Evolutionary conservation across 2,888 invertebrate genomes (phyloP), one percentile per base, ranked within the genome.

Genomic region (Augiades crinisus): DNA sequence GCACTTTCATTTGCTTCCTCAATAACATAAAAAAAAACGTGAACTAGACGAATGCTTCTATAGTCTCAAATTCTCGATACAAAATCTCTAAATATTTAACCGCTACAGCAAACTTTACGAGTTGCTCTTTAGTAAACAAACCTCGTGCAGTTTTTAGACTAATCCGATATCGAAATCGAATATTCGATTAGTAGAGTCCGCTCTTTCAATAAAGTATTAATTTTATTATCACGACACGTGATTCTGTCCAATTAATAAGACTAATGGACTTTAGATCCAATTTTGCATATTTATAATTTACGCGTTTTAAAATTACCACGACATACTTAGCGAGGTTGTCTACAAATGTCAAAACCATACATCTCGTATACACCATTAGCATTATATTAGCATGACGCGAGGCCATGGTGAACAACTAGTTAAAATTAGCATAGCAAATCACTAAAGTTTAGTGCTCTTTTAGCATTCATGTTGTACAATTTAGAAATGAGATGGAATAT

Each of bases 361-460:
- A 55, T 52, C 58, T 54, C 59, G 61, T 63, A 59, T 47, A 30
- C 13, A 50, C 53, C 55, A 54, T 58, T 58, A 57, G 44, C 53
- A 51, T 38, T 16, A 31, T 19, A 59, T 59, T 59, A 59, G 43
- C 57, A 56, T 59, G 54, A 47, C 37, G 56, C 49, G 55, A 55
- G 54, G 57, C 54, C 54, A 24, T 34, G 22, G 40, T n/a, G 22
- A 24, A 43, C 49, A 27, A 21, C 49, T 27, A 41, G 41, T 43
- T 36, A 43, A 27, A 33, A 50, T 50, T 50, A 43, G 16, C 50
- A 43, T 50, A 50, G 43, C 43, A 50, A 43, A 43, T 50, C 24
- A 27, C 50, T 43, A 27, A 43, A 50, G 36, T 50, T 50, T 50
- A 44, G 36, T 43, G 19, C 19, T 41, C 36, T 41, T 50, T 50